A percentile compares a stretch with the other conserved stretches of the same genome.
Conservation (phyloP, 2,113 vertebrate species). For the Siniperca chuatsi region DNA sequence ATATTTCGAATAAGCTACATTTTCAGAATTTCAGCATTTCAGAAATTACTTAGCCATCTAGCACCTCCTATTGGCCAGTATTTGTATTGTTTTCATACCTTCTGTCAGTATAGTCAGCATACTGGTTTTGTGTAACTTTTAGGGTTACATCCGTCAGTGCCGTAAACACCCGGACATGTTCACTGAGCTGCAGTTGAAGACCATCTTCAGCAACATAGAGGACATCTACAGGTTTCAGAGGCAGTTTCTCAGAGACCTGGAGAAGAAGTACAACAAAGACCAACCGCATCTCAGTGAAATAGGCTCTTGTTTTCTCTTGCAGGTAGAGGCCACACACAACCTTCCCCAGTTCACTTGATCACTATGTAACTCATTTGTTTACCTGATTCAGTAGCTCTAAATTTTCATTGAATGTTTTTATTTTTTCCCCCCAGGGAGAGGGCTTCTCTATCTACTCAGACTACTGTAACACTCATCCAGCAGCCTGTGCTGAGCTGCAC, state of each 20-base stretch:
- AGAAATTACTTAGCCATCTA: background rate
- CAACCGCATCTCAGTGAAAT: slow-evolving; percentile 96
- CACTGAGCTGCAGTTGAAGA: slow-evolving; percentile 89
- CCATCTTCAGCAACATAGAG: slow-evolving; percentile 99
- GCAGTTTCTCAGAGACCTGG: slow-evolving; percentile 94
- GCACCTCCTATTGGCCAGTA: slow-evolving; percentile 67
- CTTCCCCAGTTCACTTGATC: background rate
- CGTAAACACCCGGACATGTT: slow-evolving; percentile 97
- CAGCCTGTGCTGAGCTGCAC: slow-evolving; percentile 91
- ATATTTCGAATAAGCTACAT: background rate
- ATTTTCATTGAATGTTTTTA: background rate
- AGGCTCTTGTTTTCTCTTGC: slow-evolving; percentile 95
- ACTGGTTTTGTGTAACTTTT: slow-evolving; percentile 39
- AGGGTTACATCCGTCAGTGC: slow-evolving; percentile 98
- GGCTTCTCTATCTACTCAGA: slow-evolving; percentile 97
- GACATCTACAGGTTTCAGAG: slow-evolving; percentile 98
- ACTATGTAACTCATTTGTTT: background rate
- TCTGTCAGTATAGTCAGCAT: background rate
- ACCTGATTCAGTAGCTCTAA: background rate
- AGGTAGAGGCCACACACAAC: slow-evolving; percentile 79
- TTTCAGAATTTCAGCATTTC: background rate
- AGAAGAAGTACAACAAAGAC: slow-evolving; percentile 95
- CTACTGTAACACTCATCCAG: slow-evolving; percentile 97
- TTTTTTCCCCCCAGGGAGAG: slow-evolving; percentile 85
- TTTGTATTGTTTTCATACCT: slow-evolving; percentile 20